Percentiles rank a stretch among this genome's conserved stretches.
These are phyloP conservation scores for Dipodomys ordii DNA, from an alignment of 2,113 vertebrate genomes.

Conservation along the genomic window DNA sequence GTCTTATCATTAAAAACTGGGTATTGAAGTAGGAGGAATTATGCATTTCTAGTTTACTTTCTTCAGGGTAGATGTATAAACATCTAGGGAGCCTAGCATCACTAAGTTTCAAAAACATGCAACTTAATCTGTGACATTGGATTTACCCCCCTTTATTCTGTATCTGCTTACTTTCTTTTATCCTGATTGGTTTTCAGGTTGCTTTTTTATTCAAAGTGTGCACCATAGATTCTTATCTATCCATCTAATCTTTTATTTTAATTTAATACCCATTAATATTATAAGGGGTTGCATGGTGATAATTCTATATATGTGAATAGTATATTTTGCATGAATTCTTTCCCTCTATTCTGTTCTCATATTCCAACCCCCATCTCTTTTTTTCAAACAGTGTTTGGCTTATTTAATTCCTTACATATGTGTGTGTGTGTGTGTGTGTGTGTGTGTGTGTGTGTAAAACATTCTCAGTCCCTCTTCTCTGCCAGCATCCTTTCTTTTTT, in stretches of 20 bases:
- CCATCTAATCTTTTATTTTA: neutral
- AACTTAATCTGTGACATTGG: neutral
- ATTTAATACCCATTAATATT: too few species aligned
- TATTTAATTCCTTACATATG: too few species aligned
- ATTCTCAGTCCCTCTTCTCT: too few species aligned
- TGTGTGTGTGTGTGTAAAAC: too few species aligned
- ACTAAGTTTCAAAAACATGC: neutral
- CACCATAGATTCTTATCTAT: neutral
- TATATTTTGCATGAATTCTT: too few species aligned
- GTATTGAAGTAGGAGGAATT: neutral
- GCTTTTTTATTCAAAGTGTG: neutral
- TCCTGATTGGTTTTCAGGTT: neutral
- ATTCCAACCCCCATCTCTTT: too few species aligned
- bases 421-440: too few species aligned
- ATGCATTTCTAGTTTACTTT: neutral
- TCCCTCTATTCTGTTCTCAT: too few species aligned
- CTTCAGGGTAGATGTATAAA: neutral
- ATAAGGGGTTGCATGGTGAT: too few species aligned
- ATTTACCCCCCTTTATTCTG: neutral
- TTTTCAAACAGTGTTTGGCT: too few species aligned
- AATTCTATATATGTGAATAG: too few species aligned
- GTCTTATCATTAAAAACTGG: neutral
- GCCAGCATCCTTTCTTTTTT: too few species aligned
- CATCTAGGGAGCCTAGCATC: neutral
- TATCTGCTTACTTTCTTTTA: neutral